phyloP scores from a whole-genome alignment of 2,888 invertebrate species.

The Aricia artaxerxes region DNA sequence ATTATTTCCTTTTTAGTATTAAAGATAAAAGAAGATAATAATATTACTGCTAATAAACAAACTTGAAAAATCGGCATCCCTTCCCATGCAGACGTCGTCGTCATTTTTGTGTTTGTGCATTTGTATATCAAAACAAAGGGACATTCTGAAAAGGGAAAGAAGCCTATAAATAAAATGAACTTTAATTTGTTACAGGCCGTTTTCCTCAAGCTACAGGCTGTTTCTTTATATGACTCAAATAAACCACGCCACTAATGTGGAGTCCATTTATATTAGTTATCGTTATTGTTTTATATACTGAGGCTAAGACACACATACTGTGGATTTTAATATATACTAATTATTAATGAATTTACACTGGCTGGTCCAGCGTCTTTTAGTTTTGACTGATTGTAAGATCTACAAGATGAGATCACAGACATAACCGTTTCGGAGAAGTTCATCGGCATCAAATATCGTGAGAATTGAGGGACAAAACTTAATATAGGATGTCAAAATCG shows the following conservation, averaged over 20 bases:
- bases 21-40: not conserved
- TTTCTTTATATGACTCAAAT: not conserved
- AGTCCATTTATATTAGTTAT: not conserved
- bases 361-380: too few relatives aligned
- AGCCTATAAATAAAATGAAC: slow-evolving; percentile 16
- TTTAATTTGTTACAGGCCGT: not conserved
- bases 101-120: not conserved
- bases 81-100: not conserved
- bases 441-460: too few relatives aligned
- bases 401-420: too few relatives aligned
- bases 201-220: not conserved
- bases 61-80: not conserved
- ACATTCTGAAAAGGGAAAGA: not conserved
- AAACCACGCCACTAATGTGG: not conserved
- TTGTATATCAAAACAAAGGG: slow-evolving; percentile 1
- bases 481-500: too few relatives aligned
- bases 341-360: too few relatives aligned
- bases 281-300: not conserved
- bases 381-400: too few relatives aligned
- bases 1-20: not conserved
- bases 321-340: too few relatives aligned
- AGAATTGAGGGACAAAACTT: too few relatives aligned
- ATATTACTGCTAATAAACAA: not conserved
- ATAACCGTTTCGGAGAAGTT: too few relatives aligned
- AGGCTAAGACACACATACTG: not conserved